Evolutionary conservation across 2,888 invertebrate species (phyloP).

Genomic region (Rotaria socialis): DNA sequence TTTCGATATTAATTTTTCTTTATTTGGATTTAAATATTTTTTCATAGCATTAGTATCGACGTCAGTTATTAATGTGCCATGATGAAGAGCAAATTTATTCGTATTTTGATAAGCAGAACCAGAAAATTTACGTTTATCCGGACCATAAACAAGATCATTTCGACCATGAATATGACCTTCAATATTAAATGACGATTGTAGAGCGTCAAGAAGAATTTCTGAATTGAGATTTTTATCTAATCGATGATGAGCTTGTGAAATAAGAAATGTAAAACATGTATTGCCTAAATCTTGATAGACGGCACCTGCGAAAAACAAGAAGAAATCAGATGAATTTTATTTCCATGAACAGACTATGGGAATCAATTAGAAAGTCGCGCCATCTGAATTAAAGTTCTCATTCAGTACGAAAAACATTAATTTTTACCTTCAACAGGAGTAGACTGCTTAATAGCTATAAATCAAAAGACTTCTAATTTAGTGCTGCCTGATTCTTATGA

Average conservation of each 20-base stretch:
- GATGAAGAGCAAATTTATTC: not conserved
- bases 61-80: not conserved
- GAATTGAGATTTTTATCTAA: slow-evolving; percentile 23
- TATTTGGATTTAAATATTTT: slow-evolving; percentile 13
- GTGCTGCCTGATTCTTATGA: too few relatives aligned
- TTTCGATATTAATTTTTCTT: slow-evolving; percentile 19
- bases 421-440: too few relatives aligned
- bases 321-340: not conserved
- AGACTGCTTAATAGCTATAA: too few relatives aligned
- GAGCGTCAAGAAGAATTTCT: not conserved
- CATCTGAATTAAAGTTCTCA: too few relatives aligned
- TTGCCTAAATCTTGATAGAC: not conserved
- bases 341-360: too few relatives aligned
- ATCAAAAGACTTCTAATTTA: too few relatives aligned
- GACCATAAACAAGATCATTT: not conserved
- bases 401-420: too few relatives aligned
- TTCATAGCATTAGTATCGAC: not conserved
- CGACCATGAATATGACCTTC: not conserved
- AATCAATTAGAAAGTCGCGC: too few relatives aligned
- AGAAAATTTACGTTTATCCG: not conserved
- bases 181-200: not conserved
- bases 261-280: slow-evolving; percentile 24
- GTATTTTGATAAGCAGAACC: slow-evolving; percentile 6
- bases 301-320: too few relatives aligned
- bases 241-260: not conserved